Evolutionary conservation across 2,113 vertebrate genomes (phyloP), one percentile per base, ranked within the genome.

Genomic region (Myrmecophaga tridactyla): DNA sequence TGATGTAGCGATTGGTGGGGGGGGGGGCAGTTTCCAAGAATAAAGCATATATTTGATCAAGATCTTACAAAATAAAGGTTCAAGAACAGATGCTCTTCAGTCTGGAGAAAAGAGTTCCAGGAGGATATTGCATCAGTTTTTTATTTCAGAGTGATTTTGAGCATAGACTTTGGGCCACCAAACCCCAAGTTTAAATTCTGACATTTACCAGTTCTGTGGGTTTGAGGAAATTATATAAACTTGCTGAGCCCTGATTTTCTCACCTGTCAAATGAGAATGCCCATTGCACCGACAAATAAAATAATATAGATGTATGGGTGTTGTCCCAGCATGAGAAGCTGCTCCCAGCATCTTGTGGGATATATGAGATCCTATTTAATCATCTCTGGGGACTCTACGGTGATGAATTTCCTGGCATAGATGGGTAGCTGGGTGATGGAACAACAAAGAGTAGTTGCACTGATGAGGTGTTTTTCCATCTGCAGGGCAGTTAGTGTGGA

Each of bases 41-140:
- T n/a, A 86, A 72, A 51, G 3, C 67, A 58, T 41, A 67, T 56
- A 48, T 82, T 75, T 89, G 73, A 87, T 93, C 62, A 88, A 96
- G 78, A 13, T 0, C 73, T 82, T 51, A 14, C 12, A 75, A 85
- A 90, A 85, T 34, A 72, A 89, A 4, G 36, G 69, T 77, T 72
- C 27, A 8, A 43, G 43, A 92, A 78, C 58, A 72, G 60, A 51
- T 34, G 11, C 13, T 56, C 13, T 39, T 92, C 48, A 20, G 1
- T 75, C 41, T 60, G 25, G 34, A 89, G 46, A 62, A 89, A 56
- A 70, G 1, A n/a, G 46, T 1, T 3, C 3, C 4, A 4, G 62
- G 21, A 13, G 21, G 13, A 15, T 67, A 70, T 46, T 90, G 18
- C 85, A 73, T 31, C 36, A 60, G 41, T 23, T 39, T 0, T 80